Conservation (phyloP, 2,113 vertebrate species). For the Hemibagrus wyckioides region DNA sequence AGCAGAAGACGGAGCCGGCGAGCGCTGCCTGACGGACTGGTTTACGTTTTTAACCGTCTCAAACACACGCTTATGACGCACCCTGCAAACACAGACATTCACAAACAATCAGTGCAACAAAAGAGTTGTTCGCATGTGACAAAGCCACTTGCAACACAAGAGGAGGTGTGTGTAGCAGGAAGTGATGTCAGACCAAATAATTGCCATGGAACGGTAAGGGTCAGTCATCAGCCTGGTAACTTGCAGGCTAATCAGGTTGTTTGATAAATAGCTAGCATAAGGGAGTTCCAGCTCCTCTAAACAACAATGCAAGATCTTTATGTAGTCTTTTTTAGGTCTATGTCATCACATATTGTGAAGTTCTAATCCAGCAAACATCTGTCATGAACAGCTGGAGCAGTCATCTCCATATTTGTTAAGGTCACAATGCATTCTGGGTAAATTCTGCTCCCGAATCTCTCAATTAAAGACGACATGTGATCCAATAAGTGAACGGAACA, state of each 20-base stretch:
- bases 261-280: not conserved
- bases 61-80: slow-evolving; percentile 88
- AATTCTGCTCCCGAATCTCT: not conserved
- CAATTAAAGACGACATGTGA: not conserved
- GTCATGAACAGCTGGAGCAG: too few relatives aligned
- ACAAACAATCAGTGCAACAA: not conserved
- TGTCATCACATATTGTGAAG: not conserved
- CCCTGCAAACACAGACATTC: slow-evolving; percentile 65
- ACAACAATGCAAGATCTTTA: not conserved
- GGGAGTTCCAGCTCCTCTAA: not conserved
- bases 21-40: slow-evolving; percentile 86
- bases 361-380: not conserved
- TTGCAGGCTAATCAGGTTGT: not conserved
- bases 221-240: not conserved
- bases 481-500: not conserved
- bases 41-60: slow-evolving; percentile 93
- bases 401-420: too few relatives aligned
- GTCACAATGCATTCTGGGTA: not conserved
- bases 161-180: not conserved
- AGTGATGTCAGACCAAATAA: not conserved
- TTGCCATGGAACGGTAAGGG: not conserved
- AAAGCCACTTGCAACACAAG: too few relatives aligned
- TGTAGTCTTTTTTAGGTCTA: too few relatives aligned
- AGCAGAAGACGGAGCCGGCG: slow-evolving; percentile 83
- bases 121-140: not conserved